Base-by-base conservation (phyloP, 2,888 invertebrate genomes). In the Lasius platythorax region DNA sequence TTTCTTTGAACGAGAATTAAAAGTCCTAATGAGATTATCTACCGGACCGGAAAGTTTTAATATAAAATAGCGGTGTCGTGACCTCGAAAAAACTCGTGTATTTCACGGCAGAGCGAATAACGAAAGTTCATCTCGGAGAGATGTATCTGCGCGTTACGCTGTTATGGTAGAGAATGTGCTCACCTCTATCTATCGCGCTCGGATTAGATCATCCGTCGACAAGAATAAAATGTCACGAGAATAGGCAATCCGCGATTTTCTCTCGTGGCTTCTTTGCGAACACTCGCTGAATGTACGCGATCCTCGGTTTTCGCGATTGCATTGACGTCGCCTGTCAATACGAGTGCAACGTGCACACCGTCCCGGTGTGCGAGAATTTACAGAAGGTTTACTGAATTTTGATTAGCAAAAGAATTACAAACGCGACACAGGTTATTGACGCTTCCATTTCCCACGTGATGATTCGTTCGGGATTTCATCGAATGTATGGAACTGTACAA, bases 41-140 rank as follows among this genome's bases (percentile, higher is more conserved):
- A 74, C 61, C 74, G 61, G 61, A 74, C 61, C 12, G 79, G 15
- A 81, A 81, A 81, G 79, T 81, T 81, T 81, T 81, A 81, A 81
- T 81, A 81, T 81, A 37, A 73, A 9, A 74, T 46, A 61, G 46
- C 37, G 12, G 18, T 28, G 58, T 72, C 53, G 50, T 30, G 63
- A 50, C n/a, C 15, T 40, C 50, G 81, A n/a, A 53, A 53, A 50
- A 64, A 46, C 56, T 66, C 56, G 82, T 68, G 61, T 53, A 85
- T 85, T 83, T 85, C 83, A 83, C 61, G 83, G 83, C 15, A 58
- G 67, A 83, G 28, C 40, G 85, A 68, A 33, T 64, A 75, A 67
- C 63, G 74, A 58, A 85, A 85, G 82, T 85, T 82, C 85, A 78
- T 40, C 85, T 74, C 64, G 83, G 8, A 53, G 3, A 61, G 61